Evolutionary conservation across 2,113 vertebrate genomes (phyloP).

Genomic region (Gulo gulo): DNA sequence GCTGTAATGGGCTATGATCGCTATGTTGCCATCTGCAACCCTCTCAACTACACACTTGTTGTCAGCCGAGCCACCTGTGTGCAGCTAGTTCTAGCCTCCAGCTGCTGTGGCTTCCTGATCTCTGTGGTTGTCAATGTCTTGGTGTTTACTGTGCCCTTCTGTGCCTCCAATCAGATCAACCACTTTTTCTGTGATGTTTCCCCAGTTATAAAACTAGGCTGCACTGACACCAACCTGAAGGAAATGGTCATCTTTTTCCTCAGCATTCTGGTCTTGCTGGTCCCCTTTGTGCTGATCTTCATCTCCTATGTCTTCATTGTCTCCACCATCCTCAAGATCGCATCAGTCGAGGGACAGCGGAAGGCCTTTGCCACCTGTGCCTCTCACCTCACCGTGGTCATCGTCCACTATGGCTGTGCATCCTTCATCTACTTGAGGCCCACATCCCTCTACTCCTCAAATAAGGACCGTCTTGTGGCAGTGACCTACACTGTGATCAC

Average conservation of each 20-base stretch:
- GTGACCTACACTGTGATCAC: slow-evolving; percentile 62
- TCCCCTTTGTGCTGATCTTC: slow-evolving; percentile 58
- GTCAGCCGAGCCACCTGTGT: slow-evolving; percentile 26
- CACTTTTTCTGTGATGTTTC: slow-evolving; percentile 67
- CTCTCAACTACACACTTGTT: slow-evolving; percentile 53
- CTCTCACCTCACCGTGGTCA: slow-evolving; percentile 64
- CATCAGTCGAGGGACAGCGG: slow-evolving; percentile 21
- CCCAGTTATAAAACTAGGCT: slow-evolving; percentile 61
- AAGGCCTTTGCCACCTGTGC: slow-evolving; percentile 66
- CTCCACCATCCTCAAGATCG: slow-evolving; percentile 62
- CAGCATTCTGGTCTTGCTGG: slow-evolving; percentile 60
- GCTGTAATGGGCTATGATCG: slow-evolving; percentile 60
- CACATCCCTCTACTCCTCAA: slow-evolving; percentile 7
- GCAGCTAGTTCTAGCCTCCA: slow-evolving; percentile 7
- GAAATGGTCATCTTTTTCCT: slow-evolving; percentile 57
- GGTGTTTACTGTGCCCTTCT: slow-evolving; percentile 52
- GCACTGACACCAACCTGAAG: slow-evolving; percentile 58
- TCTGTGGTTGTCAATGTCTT: slow-evolving; percentile 50
- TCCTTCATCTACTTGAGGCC: slow-evolving; percentile 66
- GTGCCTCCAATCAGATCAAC: slow-evolving; percentile 42
- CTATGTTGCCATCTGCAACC: slow-evolving; percentile 67
- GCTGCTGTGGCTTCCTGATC: slow-evolving; percentile 64
- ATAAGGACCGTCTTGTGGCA: slow-evolving; percentile 56
- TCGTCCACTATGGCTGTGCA: slow-evolving; percentile 57
- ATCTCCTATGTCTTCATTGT: slow-evolving; percentile 63